A percentile compares a stretch with the other conserved stretches of the same genome.
Evolutionary conservation across 2,888 invertebrate genomes (phyloP).

Genomic region (Elmis aenea): DNA sequence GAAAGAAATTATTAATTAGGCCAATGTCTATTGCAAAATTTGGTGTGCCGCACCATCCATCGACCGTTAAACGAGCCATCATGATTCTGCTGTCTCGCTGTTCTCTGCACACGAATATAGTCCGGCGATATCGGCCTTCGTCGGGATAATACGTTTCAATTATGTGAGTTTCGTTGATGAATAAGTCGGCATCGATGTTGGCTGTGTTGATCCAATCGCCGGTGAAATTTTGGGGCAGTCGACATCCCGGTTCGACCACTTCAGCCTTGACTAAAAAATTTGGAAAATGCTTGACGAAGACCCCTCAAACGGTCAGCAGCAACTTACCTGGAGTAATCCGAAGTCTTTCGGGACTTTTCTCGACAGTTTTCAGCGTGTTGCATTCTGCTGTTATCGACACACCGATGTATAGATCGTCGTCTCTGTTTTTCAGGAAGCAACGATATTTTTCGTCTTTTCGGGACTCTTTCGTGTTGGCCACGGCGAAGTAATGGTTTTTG

Average conservation of each 20-base stretch:
- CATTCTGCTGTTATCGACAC: slow-evolving; percentile 93
- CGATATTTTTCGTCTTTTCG: slow-evolving; percentile 91
- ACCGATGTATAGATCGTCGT: slow-evolving; percentile 87
- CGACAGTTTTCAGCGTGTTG: slow-evolving; percentile 85
- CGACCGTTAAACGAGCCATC: slow-evolving; percentile 95
- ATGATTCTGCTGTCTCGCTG: slow-evolving; percentile 85
- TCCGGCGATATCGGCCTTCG: slow-evolving; percentile 78
- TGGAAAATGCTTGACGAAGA: too few species aligned
- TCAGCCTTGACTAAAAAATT: slow-evolving; percentile 63
- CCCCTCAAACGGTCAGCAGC: slow-evolving; percentile 31
- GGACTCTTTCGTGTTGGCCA: slow-evolving; percentile 95
- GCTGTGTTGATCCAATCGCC: slow-evolving; percentile 98
- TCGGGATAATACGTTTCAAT: slow-evolving; percentile 94
- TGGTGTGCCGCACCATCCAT: slow-evolving; percentile 70
- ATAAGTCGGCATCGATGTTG: slow-evolving; percentile 90
- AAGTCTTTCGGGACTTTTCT: slow-evolving; percentile 87
- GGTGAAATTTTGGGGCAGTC: slow-evolving; percentile 87
- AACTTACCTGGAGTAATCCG: slow-evolving; percentile 76
- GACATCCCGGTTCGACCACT: slow-evolving; percentile 85
- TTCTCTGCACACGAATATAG: slow-evolving; percentile 92
- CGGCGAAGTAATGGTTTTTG: slow-evolving; percentile 94
- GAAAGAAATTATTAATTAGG: slow-evolving; percentile 28
- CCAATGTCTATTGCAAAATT: neutral
- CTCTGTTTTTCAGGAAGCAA: slow-evolving; percentile 90
- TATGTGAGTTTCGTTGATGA: slow-evolving; percentile 93